phyloP scores from a whole-genome alignment of 2,113 vertebrate species.

The Brachyhypopomus occidentalis region DNA sequence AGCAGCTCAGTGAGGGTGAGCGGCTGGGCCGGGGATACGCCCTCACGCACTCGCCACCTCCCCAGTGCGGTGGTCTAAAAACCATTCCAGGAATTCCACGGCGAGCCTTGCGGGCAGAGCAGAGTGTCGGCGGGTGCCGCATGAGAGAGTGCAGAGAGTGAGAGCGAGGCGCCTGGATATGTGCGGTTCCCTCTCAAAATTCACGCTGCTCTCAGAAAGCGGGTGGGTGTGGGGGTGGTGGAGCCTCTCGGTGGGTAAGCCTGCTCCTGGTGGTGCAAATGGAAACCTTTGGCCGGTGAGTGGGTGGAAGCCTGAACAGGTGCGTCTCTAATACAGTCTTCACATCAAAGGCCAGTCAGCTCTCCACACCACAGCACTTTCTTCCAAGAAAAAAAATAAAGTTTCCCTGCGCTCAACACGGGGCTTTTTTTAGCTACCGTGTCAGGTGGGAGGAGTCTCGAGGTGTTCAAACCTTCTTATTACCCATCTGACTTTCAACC shows the following conservation, averaged over 20 bases:
- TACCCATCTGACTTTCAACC: conserved; percentile 22
- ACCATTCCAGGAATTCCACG: conserved; percentile 17
- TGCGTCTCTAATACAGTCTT: conserved; percentile 63
- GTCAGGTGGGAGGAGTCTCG: conserved; percentile 20
- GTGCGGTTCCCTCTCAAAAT: conserved; percentile 47
- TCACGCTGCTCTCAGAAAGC: conserved; percentile 48
- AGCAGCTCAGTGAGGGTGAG: neutral
- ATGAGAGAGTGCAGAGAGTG: conserved; percentile 16
- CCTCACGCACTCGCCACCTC: conserved; percentile 3
- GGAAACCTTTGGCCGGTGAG: conserved; percentile 63
- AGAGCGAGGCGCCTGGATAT: conserved; percentile 18
- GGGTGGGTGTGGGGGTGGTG: conserved; percentile 41
- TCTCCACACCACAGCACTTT: conserved; percentile 53
- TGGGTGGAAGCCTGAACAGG: conserved; percentile 50
- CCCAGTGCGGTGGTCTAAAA: conserved; percentile 1
- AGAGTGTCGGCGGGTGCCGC: conserved; percentile 33
- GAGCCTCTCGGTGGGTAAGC: conserved; percentile 49
- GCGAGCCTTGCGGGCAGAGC: conserved; percentile 10
- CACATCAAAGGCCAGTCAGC: conserved; percentile 64
- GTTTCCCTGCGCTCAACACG: conserved; percentile 48
- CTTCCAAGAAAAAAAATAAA: conserved; percentile 53
- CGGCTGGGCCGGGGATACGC: neutral
- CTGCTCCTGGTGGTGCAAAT: conserved; percentile 58
- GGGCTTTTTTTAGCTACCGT: conserved; percentile 36
- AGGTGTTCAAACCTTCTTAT: conserved; percentile 22